Base-by-base conservation (phyloP, 1,140 invertebrate genomes). In the Leguminivora glycinivorella region DNA sequence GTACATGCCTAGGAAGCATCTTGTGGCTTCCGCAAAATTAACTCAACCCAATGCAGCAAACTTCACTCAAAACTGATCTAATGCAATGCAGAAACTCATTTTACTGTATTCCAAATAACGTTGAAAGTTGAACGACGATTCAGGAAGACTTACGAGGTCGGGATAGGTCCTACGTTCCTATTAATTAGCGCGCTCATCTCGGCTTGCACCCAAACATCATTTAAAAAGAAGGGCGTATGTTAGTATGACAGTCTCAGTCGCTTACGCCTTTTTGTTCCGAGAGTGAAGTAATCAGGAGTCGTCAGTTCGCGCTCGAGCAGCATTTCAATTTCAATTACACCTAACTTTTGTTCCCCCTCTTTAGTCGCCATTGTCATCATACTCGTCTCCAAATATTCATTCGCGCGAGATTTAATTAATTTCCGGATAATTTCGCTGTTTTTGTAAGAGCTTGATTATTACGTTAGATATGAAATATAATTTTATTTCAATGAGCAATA, bases 361-460 rank as follows among this genome's bases (percentile, higher is more conserved):
- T 56, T 68, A 12, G 24, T 47, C 31, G 19, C 70, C 56, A 70
- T 74, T 74, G 72, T 73, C 70, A 58, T 76, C 70, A 74, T 70
- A 72, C 60, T 70, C 71, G 56, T 70, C 58, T 34, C 72, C 69
- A 72, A 69, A 76, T 76, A 72, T 76, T 76, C 72, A 69, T 74
- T 74, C 75, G 70, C 67, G 63, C 68, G 67, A 52, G 56, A 19
- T 76, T 72, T 74, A 76, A 76, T 74, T 76, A 76, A 74, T 74
- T 76, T 72, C 34, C 67, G 24, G 24, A n/a, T 19, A 43, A 10
- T 52, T 52, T 52, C 22, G 47, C 47, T 22, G 47, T 52, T 52
- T 52, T 52, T 52, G 19, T 52, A 12, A 6, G 22, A 52, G 47
- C 17, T 52, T 22, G 47, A 52, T 52, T 52, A 52, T 52, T 52